Percentiles rank a stretch among this genome's conserved stretches.
Evolutionary conservation across 35 echinoderm and acorn worm species (phyloP).

Genomic region (Ophioderma brevispina): DNA sequence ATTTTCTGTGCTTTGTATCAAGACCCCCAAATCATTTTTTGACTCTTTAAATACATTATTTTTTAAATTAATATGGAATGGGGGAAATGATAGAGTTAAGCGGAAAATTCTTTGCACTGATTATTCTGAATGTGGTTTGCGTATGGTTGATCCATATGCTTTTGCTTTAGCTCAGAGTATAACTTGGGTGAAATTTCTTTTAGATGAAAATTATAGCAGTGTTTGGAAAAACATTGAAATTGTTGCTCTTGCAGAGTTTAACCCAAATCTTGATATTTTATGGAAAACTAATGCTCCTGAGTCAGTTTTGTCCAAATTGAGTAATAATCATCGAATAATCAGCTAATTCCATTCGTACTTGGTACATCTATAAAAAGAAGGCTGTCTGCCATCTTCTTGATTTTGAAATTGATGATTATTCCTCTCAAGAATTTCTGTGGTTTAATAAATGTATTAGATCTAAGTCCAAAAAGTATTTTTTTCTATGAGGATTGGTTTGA

Average conservation of each 20-base stretch:
- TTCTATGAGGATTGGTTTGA: background rate
- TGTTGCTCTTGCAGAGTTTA: no score
- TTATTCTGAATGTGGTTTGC: background rate
- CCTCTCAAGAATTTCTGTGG: no score
- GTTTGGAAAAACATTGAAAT: conserved; percentile 9
- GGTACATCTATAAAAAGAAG: background rate
- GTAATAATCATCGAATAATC: no score
- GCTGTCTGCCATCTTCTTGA: no score
- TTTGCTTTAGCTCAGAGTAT: conserved; percentile 2
- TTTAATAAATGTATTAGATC: no score
- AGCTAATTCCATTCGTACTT: background rate
- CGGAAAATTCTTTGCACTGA: background rate
- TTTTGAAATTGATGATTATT: no score
- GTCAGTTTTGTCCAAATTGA: background rate
- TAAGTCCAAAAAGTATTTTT: background rate
- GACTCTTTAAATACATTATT: background rate
- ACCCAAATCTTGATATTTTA: background rate
- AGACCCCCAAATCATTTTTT: background rate
- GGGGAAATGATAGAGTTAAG: conserved; percentile 10
- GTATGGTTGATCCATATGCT: conserved; percentile 3
- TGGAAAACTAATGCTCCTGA: background rate
- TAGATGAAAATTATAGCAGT: background rate
- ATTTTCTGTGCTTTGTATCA: conserved; percentile 6
- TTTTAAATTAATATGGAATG: conserved; percentile 25
- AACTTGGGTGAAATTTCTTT: conserved; percentile 8